Evolutionary conservation across 1,140 invertebrate genomes (phyloP).

Genomic region (Papilio dardanus): DNA sequence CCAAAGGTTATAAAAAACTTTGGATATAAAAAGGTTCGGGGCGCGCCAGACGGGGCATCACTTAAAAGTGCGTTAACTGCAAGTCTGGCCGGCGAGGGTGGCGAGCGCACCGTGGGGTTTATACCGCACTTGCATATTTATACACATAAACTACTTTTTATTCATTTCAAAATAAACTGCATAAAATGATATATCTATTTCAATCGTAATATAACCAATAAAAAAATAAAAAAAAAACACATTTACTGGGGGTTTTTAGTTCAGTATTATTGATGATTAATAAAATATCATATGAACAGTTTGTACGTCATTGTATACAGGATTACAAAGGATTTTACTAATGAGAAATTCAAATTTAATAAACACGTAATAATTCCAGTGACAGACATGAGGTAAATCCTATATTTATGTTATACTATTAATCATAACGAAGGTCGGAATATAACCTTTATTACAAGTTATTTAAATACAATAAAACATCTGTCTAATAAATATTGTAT

Average conservation of each 20-base stretch:
- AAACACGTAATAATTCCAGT: not conserved
- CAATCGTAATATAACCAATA: not conserved
- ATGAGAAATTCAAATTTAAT: not conserved
- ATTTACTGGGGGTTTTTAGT: not conserved
- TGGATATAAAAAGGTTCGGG: not conserved
- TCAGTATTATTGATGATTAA: not conserved
- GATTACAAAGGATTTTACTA: not conserved
- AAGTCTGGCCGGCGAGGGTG: not conserved
- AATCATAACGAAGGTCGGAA: not conserved
- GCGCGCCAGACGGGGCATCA: conserved; percentile 2
- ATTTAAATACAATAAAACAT: not conserved
- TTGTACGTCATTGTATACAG: not conserved
- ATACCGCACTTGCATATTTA: not conserved
- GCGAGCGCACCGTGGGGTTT: not conserved
- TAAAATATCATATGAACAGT: not conserved
- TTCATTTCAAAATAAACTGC: not conserved
- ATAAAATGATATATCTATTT: not conserved
- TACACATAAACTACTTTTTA: not conserved
- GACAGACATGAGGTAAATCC: not conserved
- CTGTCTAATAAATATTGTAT: not conserved
- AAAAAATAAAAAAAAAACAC: not conserved
- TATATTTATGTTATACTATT: not conserved
- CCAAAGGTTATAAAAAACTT: conserved; percentile 4
- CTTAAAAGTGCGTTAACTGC: conserved; percentile 18
- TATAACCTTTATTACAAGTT: not conserved